Conservation (phyloP, 2,113 vertebrate species). For the Sinosuthora webbiana region DNA sequence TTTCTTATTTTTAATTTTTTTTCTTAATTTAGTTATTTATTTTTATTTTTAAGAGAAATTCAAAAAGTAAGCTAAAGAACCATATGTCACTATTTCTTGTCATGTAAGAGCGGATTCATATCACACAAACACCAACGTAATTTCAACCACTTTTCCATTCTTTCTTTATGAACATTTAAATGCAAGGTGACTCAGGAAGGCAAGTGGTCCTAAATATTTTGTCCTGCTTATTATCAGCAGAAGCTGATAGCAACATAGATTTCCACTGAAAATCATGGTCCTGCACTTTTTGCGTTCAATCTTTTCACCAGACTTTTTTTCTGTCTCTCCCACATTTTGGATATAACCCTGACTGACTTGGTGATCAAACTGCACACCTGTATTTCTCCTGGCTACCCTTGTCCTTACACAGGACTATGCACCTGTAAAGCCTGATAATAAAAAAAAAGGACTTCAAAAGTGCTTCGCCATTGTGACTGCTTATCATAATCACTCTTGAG, state of each 20-base stretch:
- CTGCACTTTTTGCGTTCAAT: neutral
- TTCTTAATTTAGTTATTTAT: neutral
- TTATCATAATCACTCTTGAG: neutral
- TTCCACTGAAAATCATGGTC: neutral
- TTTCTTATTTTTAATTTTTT: too few relatives aligned
- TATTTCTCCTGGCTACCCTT: neutral
- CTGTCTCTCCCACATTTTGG: neutral
- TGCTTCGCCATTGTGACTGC: accelerated
- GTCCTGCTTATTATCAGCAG: neutral
- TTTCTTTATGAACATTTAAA: neutral
- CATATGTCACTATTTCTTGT: neutral
- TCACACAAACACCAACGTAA: neutral
- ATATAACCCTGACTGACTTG: neutral
- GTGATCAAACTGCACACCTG: neutral
- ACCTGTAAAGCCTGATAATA: too few relatives aligned
- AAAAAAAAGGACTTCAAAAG: neutral
- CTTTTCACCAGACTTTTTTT: neutral
- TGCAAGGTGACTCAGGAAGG: neutral
- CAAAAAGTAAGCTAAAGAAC: neutral
- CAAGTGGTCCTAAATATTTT: neutral
- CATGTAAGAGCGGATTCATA: neutral
- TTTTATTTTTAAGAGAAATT: neutral
- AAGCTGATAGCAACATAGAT: neutral
- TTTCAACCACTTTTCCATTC: neutral
- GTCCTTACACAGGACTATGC: neutral